A percentile compares a stretch with the other conserved stretches of the same genome.
These are phyloP conservation scores for Idaea aversata DNA, from an alignment of 2,888 invertebrate species.

Conservation along the genomic window DNA sequence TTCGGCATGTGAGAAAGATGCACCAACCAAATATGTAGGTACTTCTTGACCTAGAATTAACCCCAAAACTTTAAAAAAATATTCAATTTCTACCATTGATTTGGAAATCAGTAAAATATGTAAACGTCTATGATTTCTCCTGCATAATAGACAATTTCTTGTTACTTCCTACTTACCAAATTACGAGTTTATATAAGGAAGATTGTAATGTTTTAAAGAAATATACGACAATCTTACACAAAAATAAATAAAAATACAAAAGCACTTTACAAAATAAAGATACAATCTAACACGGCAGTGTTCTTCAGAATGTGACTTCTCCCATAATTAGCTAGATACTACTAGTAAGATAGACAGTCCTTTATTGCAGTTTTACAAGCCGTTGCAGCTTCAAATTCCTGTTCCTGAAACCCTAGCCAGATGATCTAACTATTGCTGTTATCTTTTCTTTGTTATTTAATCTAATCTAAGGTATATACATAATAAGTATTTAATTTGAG, in stretches of 20 bases:
- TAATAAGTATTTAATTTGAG: not conserved
- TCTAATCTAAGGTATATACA: too few relatives aligned
- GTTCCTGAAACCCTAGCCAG: conserved; percentile 17
- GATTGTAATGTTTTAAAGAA: not conserved
- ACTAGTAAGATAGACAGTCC: not conserved
- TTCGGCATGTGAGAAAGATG: not conserved
- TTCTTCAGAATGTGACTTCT: too few relatives aligned
- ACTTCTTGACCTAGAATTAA: not conserved
- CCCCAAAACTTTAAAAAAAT: not conserved
- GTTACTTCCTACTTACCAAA: too few relatives aligned
- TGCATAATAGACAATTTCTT: not conserved
- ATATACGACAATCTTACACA: not conserved
- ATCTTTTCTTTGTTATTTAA: too few relatives aligned
- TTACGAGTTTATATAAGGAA: not conserved
- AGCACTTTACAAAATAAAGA: not conserved
- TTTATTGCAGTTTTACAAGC: conserved; percentile 8
- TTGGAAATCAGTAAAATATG: too few relatives aligned
- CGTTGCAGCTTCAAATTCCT: conserved; percentile 6
- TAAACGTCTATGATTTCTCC: not conserved
- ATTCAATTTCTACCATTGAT: too few relatives aligned
- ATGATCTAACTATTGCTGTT: not conserved
- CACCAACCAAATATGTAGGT: not conserved
- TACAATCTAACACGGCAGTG: too few relatives aligned
- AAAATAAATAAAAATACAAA: not conserved
- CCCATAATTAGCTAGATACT: conserved; percentile 1